Base-by-base conservation (phyloP, 2,797 vertebrate genomes). In the Momotus momota region DNA sequence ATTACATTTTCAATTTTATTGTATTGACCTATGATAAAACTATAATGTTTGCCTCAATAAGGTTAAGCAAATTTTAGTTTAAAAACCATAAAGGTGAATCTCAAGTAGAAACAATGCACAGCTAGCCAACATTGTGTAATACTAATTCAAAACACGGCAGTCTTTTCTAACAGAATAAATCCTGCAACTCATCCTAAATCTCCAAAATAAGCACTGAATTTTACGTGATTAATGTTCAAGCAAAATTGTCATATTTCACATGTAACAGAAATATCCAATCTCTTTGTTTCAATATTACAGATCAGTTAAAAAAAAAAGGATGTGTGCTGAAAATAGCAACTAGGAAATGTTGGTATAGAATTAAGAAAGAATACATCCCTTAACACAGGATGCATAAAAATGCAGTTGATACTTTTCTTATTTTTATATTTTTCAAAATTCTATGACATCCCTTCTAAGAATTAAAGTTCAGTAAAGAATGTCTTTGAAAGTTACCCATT, bases 11-110 rank as follows among this genome's bases (percentile, higher is more conserved):
- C 62, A 35, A 77, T 85, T 88, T 88, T 79, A 88, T 73, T 66
- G 16, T 67, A 81, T 65, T 95, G 83, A 89, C 69, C 71, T 86
- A 69, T 86, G 33, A 73, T 79, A 82, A 82, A 94, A 95, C 51
- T 46, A 23, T 58, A 86, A 86, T 58, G 33, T 71, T 94, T 90
- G 58, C 52, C 38, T 90, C 90, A 86, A 61, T 81, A 90, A 93
- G 55, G 73, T 93, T 93, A 91, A 94, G 22, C 27, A 81, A 80
- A 96, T 91, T 93, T 91, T 88, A 92, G 93, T 93, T 94, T 81
- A 73, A 96, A 96, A 95, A 73, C 87, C 27, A 67, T 77, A 69
- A 95, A 84, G 35, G 38, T 69, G 88, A 94, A 55, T 60, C 29
- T 83, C 46, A 60, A 33, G 43, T 51, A 71, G 77, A 94, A 95